Conservation (phyloP, 2,797 vertebrate genomes). For the Halcyon chelicuti region DNA sequence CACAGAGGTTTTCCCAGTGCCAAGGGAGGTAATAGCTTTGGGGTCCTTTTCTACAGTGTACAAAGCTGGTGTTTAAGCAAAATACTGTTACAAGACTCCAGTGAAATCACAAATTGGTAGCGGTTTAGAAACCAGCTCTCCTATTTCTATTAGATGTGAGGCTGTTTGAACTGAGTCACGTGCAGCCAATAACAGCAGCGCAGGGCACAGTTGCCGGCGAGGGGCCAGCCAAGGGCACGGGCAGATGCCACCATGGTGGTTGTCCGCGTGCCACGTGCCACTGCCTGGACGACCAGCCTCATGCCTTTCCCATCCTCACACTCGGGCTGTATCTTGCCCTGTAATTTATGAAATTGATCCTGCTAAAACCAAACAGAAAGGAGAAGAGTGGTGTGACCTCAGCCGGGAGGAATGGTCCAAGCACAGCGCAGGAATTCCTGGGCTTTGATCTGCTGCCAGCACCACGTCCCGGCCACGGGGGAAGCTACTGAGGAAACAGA, state of each 20-base stretch:
- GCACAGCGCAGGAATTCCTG: neutral
- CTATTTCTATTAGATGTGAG: neutral
- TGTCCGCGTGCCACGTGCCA: fast-evolving
- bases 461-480: fast-evolving
- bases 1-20: neutral
- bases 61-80: neutral
- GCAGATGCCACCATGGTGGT: fast-evolving
- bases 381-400: neutral
- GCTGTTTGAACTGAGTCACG: neutral
- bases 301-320: neutral
- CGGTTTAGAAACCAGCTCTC: neutral
- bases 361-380: neutral
- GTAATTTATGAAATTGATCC: neutral
- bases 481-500: neutral
- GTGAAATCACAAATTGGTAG: neutral
- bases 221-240: neutral
- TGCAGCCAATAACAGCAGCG: neutral
- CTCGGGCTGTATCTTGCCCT: neutral
- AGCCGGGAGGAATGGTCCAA: neutral
- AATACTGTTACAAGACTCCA: neutral
- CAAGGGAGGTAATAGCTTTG: neutral
- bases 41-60: neutral
- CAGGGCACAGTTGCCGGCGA: neutral
- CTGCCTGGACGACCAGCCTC: neutral
- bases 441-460: neutral